Base-by-base conservation (phyloP, 2,113 vertebrate species). In the Myotis davidii region DNA sequence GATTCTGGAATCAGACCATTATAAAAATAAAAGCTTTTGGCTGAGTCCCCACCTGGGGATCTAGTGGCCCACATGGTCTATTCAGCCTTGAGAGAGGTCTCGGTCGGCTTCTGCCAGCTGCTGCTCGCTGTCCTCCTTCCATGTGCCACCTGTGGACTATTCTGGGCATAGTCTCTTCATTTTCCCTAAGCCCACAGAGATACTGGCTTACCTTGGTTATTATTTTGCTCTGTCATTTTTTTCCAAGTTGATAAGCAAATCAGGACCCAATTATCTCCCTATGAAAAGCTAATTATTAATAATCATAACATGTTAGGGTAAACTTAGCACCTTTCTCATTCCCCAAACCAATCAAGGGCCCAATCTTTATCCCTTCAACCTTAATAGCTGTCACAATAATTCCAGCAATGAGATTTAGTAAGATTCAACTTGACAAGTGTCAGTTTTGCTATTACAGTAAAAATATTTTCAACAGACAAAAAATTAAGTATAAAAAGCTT, bases 21-120 rank as follows among this genome's bases (percentile, higher is more conserved):
- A 16, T 56, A 83, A 84, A 95, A 93, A 32, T 50, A 84, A 86
- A 88, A 88, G 34, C 67, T 56, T 84, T 76, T 97, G 97, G 86
- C 93, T 92, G 9, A 9, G 1, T 27, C 32, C 27, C 27, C 39
- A 1, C 45, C 27, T 81, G 70, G 32, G 27, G 78, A 42, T 54
- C 37, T 52, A 72, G 91, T 85, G 81, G 73, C 6, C 54, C 92
- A 23, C 79, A 27, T 0, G 1, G 48, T 39, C 94, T 32, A 18
- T 29, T 48, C 67, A 34, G 97, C 59, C 18, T 88, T 34, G 48
- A 64, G 69, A 94, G 42, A 29, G n/a, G 92, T 5, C 0, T 2
- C 76, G 73, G 91, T n/a, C 52, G 69, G 83, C 67, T 23, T 79
- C 69, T 87, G 14, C 54, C 93, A 85, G 88, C 82, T 94, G 88